Evolutionary conservation across 2,113 vertebrate species (phyloP).

Genomic region (Antennarius striatus): DNA sequence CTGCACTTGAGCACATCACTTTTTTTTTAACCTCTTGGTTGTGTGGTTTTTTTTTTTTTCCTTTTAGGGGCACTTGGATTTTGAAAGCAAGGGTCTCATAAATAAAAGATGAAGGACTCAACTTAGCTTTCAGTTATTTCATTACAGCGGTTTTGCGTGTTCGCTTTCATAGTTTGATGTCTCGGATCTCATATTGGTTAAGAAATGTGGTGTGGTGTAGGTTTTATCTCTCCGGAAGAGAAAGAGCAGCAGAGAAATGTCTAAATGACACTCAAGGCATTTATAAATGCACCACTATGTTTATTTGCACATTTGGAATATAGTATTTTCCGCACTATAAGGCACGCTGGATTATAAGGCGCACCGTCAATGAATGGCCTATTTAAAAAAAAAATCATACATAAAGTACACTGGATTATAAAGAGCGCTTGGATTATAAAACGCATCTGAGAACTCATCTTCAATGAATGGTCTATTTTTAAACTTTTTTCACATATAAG

Average conservation of each 20-base stretch:
- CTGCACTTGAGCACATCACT: neutral
- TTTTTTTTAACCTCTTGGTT: neutral
- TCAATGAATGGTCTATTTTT: no score
- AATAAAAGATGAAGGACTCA: constrained; percentile 52
- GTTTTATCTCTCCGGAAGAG: constrained; percentile 4
- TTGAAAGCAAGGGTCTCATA: constrained; percentile 46
- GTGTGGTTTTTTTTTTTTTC: neutral
- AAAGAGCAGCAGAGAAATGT: constrained; percentile 8
- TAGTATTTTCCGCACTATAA: no score
- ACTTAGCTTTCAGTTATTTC: constrained; percentile 29
- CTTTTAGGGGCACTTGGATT: constrained; percentile 32
- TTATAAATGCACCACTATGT: no score
- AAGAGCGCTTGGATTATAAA: no score
- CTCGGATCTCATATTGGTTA: constrained; percentile 7
- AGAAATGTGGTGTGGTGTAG: constrained; percentile 7
- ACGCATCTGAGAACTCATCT: no score
- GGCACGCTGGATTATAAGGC: no score
- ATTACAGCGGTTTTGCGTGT: neutral
- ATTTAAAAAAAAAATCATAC: no score
- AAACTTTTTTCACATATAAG: no score
- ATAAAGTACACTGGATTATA: no score
- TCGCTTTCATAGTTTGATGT: constrained; percentile 25
- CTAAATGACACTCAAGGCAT: neutral
- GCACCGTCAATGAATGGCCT: no score
- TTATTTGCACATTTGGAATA: no score